Percentiles rank a stretch among this genome's conserved stretches.
phyloP scores from a whole-genome alignment of 2,797 vertebrate genomes.

The Pseudochaenichthys georgianus region DNA sequence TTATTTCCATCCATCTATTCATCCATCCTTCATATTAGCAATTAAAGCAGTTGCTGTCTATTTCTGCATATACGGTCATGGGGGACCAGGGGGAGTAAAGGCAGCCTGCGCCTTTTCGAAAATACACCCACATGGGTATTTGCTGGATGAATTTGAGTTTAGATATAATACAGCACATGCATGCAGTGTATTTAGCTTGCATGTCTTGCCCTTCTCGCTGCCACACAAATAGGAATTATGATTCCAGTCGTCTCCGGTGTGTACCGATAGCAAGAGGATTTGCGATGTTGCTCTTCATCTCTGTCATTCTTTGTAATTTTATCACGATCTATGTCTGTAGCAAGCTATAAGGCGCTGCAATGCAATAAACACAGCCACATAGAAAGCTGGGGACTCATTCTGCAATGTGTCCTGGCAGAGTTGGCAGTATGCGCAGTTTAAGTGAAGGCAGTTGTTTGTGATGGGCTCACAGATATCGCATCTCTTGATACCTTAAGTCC shows the following conservation, averaged over 20 bases:
- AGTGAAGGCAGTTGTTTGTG: slow-evolving; percentile 21
- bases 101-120: background rate
- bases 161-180: background rate
- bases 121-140: background rate
- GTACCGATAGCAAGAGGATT: background rate
- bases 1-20: slow-evolving; percentile 34
- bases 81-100: background rate
- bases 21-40: slow-evolving; percentile 25
- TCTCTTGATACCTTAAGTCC: slow-evolving; percentile 47
- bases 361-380: background rate
- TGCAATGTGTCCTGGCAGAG: slow-evolving; percentile 2
- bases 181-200: slow-evolving; percentile 24
- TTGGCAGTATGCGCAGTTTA: background rate
- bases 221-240: slow-evolving; percentile 41
- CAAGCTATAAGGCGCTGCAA: background rate
- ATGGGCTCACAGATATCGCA: slow-evolving; percentile 31
- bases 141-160: background rate
- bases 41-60: slow-evolving; percentile 17
- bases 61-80: background rate
- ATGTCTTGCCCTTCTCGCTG: slow-evolving; percentile 4
- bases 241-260: slow-evolving; percentile 33
- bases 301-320: background rate
- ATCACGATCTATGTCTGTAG: background rate
- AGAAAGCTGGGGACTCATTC: background rate
- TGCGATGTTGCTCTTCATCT: background rate